phyloP scores from a whole-genome alignment of 2,888 invertebrate genomes.

The Synergus laeviventris region DNA sequence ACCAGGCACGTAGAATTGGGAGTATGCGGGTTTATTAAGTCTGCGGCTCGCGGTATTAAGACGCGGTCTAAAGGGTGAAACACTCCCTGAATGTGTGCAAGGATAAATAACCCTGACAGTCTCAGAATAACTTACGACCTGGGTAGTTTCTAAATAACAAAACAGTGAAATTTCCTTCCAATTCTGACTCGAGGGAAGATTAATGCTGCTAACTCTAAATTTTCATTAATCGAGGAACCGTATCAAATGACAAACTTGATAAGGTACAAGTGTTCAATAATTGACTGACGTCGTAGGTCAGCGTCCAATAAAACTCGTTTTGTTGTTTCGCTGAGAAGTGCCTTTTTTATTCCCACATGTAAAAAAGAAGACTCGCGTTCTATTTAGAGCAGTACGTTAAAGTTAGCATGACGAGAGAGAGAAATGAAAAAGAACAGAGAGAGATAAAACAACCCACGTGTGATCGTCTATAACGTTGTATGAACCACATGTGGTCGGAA shows the following conservation, averaged over 20 bases:
- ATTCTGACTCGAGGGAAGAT: not conserved
- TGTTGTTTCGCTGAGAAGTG: not conserved
- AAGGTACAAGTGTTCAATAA: no score
- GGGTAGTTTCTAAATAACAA: slow-evolving; percentile 26
- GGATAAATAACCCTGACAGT: slow-evolving; percentile 73
- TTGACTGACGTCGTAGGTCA: no score
- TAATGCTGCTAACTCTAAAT: not conserved
- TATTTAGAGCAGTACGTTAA: slow-evolving; percentile 32
- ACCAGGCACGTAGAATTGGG: slow-evolving; percentile 51
- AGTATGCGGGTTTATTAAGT: slow-evolving; percentile 71
- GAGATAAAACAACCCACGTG: slow-evolving; percentile 23
- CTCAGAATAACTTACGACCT: slow-evolving; percentile 67
- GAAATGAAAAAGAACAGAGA: slow-evolving; percentile 9
- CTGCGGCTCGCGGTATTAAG: slow-evolving; percentile 71
- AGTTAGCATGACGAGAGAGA: slow-evolving; percentile 33
- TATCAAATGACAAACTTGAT: no score
- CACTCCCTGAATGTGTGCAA: slow-evolving; percentile 57
- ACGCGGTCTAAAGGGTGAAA: slow-evolving; percentile 67
- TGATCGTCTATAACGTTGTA: slow-evolving; percentile 11
- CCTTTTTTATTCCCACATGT: slow-evolving; percentile 6
- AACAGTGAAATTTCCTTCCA: slow-evolving; percentile 11
- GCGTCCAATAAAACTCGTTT: no score
- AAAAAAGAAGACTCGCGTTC: slow-evolving; percentile 8
- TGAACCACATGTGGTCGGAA: slow-evolving; percentile 36
- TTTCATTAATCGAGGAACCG: no score